phyloP scores from a whole-genome alignment of 2,888 invertebrate species.

The Nemotelus pantherinus region DNA sequence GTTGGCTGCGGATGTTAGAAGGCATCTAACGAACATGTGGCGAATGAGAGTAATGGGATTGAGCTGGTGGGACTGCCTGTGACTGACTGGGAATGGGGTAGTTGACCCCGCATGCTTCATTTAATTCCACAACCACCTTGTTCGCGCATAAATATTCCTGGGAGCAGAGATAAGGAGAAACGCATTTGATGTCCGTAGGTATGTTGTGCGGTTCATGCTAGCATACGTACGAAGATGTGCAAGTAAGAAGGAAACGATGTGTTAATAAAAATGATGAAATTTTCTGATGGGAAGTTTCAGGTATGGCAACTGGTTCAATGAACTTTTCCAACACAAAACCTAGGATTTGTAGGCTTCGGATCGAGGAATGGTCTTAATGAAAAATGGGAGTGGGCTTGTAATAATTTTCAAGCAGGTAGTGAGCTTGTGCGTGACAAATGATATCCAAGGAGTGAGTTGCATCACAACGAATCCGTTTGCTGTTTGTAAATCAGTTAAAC shows the following conservation, averaged over 20 bases:
- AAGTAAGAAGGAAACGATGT: neutral
- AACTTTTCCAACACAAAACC: neutral
- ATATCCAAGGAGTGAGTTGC: no score
- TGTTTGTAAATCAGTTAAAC: no score
- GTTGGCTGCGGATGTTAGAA: constrained; percentile 32
- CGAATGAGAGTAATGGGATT: constrained; percentile 45
- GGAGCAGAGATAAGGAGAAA: constrained; percentile 12
- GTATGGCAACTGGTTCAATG: constrained; percentile 18
- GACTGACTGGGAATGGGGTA: constrained; percentile 45
- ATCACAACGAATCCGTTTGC: no score
- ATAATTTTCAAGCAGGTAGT: no score
- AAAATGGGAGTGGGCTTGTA: no score
- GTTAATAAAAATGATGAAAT: constrained; percentile 28
- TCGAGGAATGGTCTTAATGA: no score
- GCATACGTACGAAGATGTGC: no score
- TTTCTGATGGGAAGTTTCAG: constrained; percentile 4
- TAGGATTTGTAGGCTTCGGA: neutral
- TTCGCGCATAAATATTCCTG: neutral
- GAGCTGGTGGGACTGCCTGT: constrained; percentile 14
- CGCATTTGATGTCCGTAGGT: neutral
- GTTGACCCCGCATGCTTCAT: constrained; percentile 45
- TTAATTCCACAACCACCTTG: constrained; percentile 39
- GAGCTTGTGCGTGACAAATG: no score
- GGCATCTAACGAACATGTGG: constrained; percentile 8
- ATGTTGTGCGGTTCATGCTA: constrained; percentile 3